Conservation (phyloP, 2,797 vertebrate genomes). For the Anguilla megastoma region DNA sequence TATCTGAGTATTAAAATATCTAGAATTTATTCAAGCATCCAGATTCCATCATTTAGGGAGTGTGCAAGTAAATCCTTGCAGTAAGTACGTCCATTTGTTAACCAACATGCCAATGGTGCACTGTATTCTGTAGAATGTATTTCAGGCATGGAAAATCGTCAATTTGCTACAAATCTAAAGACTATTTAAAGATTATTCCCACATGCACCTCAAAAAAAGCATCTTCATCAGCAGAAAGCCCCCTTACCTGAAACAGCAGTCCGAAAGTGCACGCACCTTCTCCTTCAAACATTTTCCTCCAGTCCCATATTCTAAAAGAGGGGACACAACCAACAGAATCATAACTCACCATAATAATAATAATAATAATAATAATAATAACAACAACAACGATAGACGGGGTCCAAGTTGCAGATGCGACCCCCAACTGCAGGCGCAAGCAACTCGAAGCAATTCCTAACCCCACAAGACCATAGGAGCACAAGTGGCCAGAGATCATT, state of each 20-base stretch:
- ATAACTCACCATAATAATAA: neutral
- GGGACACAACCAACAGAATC: neutral
- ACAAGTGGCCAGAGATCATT: too few relatives aligned
- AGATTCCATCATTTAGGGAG: neutral
- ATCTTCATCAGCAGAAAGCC: neutral
- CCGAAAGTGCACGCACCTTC: conserved; percentile 39
- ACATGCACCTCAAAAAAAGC: neutral
- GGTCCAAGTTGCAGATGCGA: too few relatives aligned
- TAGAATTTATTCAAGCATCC: neutral
- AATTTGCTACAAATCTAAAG: neutral
- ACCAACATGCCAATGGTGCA: neutral
- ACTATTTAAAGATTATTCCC: neutral
- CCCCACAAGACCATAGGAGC: too few relatives aligned
- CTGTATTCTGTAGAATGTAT: neutral
- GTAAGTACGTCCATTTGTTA: neutral
- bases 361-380: neutral
- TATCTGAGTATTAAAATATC: neutral
- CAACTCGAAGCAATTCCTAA: too few relatives aligned
- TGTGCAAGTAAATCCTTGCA: neutral
- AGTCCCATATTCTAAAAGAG: conserved; percentile 46
- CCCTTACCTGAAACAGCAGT: conserved; percentile 22
- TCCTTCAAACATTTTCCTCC: conserved; percentile 38
- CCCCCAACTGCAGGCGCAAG: too few relatives aligned
- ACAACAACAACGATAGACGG: too few relatives aligned
- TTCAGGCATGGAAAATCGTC: neutral